Evolutionary conservation across 1,140 invertebrate genomes (phyloP), one percentile per base, ranked within the genome.

Genomic region (Whitmania pigra): DNA sequence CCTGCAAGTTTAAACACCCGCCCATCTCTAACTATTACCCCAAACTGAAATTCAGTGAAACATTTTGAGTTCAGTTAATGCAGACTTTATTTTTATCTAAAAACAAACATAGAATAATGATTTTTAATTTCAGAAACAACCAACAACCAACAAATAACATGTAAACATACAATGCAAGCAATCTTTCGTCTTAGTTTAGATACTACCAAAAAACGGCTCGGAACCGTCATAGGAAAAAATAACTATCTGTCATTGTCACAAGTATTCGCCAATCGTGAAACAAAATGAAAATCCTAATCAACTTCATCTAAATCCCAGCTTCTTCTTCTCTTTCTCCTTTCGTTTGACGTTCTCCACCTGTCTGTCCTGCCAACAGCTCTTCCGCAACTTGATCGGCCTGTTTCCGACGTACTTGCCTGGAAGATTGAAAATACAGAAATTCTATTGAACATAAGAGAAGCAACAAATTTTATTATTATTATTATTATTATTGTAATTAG

Each of bases 331-430:
- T 78, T 93, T 94, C 77, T 95, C 90, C 80, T 98, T 97, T 81
- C 95, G 96, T 71, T 91, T 87, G 0, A 97, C 94, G 0, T 92
- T 85, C 71, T 98, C 94, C 3, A 98, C 82, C 80, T 93, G 93
- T 72, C 96, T 86, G 76, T 94, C 91, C 78, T 90, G 92, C 96
- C 96, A 99, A 0, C 88, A 89, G 79, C 93, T 97, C 84, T 99
- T 99, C 3, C 95, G 83, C 43, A 99, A 83, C 82, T 99, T 99
- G 71, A 99, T 99, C 1, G 96, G 96, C 31, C 96, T 85, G 78
- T 94, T 97, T 22, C 96, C 96, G 2, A 99, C 95, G 80, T 99
- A 99, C 77, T 86, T 87, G 6, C 85, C 57, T 63, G 57, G 29
- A 25, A 25, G 15, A 31, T 13, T 6, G 20, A 5, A n/a, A n/a